Evolutionary conservation across 2,113 vertebrate genomes (phyloP).

Genomic region (Anser cygnoides): DNA sequence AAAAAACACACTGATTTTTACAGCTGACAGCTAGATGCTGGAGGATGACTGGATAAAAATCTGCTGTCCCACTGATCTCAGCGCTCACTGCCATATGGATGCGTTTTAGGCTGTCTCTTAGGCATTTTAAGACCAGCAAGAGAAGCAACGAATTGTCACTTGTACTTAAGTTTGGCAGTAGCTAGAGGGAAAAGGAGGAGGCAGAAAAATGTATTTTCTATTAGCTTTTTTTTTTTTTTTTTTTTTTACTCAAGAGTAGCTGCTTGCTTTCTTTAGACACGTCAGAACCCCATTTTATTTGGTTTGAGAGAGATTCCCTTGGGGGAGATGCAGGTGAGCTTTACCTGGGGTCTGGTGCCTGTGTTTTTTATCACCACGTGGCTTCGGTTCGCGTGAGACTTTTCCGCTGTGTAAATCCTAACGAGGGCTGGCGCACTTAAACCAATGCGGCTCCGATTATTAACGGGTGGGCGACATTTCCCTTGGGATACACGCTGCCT

Average conservation of each 20-base stretch:
- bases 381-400: neutral
- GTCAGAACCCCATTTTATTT: neutral
- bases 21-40: neutral
- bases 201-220: neutral
- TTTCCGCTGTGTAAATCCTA: neutral
- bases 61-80: neutral
- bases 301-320: neutral
- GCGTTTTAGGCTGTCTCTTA: neutral
- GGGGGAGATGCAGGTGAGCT: neutral
- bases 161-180: neutral
- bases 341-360: neutral
- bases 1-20: neutral
- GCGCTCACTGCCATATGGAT: neutral
- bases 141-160: constrained; percentile 6
- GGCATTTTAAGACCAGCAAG: constrained; percentile 9
- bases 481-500: neutral
- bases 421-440: neutral
- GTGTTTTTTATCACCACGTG: neutral
- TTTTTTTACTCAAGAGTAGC: neutral
- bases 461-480: neutral
- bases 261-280: neutral
- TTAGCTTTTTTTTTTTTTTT: neutral
- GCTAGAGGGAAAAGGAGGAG: neutral
- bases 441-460: neutral
- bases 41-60: neutral